phyloP scores from a whole-genome alignment of 2,113 vertebrate species.

The Dipodomys stephensi region DNA sequence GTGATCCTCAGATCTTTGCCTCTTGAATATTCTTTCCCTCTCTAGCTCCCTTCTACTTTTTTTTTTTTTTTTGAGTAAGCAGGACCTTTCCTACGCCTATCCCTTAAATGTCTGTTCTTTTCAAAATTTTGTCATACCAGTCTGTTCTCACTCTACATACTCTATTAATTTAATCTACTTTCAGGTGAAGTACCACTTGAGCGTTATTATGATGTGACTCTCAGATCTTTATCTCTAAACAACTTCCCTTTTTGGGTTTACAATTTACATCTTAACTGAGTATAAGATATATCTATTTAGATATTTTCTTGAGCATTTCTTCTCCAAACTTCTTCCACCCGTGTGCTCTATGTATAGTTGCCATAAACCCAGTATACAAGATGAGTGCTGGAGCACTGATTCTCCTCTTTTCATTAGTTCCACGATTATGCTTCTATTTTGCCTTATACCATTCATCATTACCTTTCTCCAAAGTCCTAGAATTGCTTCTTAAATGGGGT shows the following conservation, averaged over 20 bases:
- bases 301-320: neutral
- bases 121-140: neutral
- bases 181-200: neutral
- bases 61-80: neutral
- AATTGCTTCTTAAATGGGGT: neutral
- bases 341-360: neutral
- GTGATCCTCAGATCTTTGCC: no score
- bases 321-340: neutral
- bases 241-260: neutral
- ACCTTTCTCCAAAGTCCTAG: neutral
- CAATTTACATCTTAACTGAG: neutral
- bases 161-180: neutral
- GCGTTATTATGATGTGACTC: neutral
- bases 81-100: neutral
- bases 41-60: neutral
- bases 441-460: neutral
- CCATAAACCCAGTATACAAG: neutral
- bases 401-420: neutral
- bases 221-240: neutral
- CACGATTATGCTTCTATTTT: constrained; percentile 49
- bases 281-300: neutral
- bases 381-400: neutral
- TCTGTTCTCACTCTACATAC: neutral
- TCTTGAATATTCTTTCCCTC: neutral
- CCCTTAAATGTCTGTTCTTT: neutral